Evolutionary conservation across 2,113 vertebrate genomes (phyloP).

Genomic region (Urocitellus parryii): DNA sequence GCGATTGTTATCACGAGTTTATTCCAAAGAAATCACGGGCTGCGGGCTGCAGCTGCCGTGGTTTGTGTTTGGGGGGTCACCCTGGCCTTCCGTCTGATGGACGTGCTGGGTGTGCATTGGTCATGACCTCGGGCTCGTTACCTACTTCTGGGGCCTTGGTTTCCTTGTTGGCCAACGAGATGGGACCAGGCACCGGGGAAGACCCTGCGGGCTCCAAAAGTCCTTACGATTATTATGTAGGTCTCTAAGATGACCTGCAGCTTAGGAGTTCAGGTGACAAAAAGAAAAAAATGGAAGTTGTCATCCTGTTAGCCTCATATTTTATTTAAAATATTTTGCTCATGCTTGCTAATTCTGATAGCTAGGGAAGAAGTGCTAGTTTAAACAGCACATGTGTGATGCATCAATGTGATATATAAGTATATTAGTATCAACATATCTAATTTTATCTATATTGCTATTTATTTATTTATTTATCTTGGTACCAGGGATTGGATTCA

Average conservation of each 20-base stretch:
- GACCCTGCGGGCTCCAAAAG: not conserved
- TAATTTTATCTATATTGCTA: no score
- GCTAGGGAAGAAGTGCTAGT: not conserved
- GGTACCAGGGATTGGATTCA: no score
- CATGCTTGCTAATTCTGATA: not conserved
- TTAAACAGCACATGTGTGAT: not conserved
- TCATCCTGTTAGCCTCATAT: not conserved
- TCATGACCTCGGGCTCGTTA: not conserved
- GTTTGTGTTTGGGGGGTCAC: not conserved
- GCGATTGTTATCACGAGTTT: constrained; percentile 61
- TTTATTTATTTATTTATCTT: no score
- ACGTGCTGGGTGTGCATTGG: not conserved
- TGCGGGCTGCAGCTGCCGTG: not conserved
- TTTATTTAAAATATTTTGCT: not conserved
- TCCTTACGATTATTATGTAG: not conserved
- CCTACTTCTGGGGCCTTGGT: not conserved
- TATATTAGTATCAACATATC: not conserved
- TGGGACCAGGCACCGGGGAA: not conserved
- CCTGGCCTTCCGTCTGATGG: no score
- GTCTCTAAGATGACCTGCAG: not conserved
- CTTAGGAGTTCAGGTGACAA: not conserved
- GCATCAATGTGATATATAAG: not conserved
- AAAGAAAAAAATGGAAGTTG: not conserved
- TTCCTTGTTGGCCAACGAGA: not conserved
- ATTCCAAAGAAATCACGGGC: constrained; percentile 62